Evolutionary conservation across 2,113 vertebrate genomes (phyloP).

Genomic region (Chauna torquata): DNA sequence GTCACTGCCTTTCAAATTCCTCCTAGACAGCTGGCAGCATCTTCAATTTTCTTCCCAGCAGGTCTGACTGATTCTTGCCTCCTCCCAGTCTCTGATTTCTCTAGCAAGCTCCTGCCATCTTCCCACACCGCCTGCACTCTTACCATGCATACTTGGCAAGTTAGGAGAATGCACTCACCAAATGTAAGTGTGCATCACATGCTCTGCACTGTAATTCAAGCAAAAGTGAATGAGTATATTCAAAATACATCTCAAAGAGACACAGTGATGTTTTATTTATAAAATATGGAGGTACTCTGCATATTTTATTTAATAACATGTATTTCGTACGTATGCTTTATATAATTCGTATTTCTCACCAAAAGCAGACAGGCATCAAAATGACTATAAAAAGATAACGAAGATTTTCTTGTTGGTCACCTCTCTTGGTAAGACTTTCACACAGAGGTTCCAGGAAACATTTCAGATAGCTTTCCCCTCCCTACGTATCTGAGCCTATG

Average conservation of each 20-base stretch:
- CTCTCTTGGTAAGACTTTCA: neutral
- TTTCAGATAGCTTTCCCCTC: neutral
- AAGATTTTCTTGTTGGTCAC: neutral
- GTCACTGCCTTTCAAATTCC: neutral
- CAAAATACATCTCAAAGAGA: neutral
- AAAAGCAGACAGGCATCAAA: neutral
- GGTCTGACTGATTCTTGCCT: neutral
- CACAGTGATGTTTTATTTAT: neutral
- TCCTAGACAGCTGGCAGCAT: neutral
- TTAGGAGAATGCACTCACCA: neutral
- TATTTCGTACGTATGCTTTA: neutral
- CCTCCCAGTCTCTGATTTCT: neutral
- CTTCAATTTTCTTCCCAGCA: neutral
- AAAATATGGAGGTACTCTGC: neutral
- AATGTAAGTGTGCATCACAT: rapidly evolving
- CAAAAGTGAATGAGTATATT: neutral
- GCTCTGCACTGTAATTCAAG: neutral
- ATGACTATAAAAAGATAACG: neutral
- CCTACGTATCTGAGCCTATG: neutral
- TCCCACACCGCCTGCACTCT: neutral
- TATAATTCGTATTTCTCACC: neutral
- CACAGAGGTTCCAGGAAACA: neutral
- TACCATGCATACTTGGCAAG: neutral
- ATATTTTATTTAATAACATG: neutral
- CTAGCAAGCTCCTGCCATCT: neutral